A percentile compares a stretch with the other conserved stretches of the same genome.
phyloP scores from a whole-genome alignment of 2,797 vertebrate species.

The Myotis myotis region DNA sequence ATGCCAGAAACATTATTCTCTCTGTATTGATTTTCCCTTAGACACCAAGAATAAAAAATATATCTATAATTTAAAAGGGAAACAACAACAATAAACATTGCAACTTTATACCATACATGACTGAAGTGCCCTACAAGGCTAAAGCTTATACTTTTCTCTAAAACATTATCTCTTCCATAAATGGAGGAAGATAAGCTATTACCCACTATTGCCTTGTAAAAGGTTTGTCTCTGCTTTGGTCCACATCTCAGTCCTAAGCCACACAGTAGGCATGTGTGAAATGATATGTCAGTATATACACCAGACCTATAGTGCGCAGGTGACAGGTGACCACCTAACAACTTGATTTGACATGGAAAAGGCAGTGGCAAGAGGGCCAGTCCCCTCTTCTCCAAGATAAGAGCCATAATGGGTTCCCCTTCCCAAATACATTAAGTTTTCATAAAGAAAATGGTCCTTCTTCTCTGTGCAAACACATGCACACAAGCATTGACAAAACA shows the following conservation, averaged over 20 bases:
- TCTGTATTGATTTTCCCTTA: not conserved
- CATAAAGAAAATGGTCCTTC: not conserved
- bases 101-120: not conserved
- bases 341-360: not conserved
- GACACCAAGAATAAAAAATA: not conserved
- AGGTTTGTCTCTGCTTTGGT: not conserved
- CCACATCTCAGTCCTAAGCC: accelerated
- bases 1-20: not conserved
- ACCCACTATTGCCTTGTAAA: not conserved
- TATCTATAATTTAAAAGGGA: not conserved
- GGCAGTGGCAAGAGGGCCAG: not conserved
- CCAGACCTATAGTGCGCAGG: accelerated
- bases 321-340: not conserved
- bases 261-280: not conserved
- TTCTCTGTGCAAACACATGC: not conserved
- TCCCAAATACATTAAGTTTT: not conserved
- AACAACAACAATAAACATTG: not conserved
- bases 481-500: not conserved
- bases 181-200: not conserved
- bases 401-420: not conserved
- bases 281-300: too few relatives aligned
- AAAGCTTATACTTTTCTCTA: constrained; percentile 35
- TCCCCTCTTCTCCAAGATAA: not conserved
- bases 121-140: not conserved
- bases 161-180: constrained; percentile 22